phyloP scores from a whole-genome alignment of 2,797 vertebrate species.

The Mycteria americana region DNA sequence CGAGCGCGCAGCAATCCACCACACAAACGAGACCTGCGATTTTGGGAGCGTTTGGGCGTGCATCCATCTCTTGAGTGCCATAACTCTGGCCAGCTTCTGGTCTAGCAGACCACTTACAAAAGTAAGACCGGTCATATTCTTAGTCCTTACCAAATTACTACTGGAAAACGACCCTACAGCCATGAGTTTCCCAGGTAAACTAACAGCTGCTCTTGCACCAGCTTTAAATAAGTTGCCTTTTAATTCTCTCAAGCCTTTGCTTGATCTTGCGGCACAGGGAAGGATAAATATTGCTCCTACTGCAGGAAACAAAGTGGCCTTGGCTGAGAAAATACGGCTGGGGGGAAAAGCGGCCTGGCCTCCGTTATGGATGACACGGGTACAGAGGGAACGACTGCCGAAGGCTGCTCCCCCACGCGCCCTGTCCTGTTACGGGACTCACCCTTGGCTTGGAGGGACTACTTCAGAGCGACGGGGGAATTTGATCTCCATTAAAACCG shows the following conservation, averaged over 20 bases:
- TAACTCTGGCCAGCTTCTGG: background rate
- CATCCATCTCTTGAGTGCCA: background rate
- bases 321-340: background rate
- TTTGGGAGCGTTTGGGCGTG: fast-evolving
- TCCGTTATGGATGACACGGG: background rate
- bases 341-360: background rate
- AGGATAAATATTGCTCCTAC: constrained; percentile 39
- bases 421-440: background rate
- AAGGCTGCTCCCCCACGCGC: background rate
- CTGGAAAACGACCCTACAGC: background rate
- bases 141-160: constrained; percentile 24
- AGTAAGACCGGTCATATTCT: background rate
- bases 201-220: constrained; percentile 28
- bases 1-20: fast-evolving
- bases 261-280: background rate
- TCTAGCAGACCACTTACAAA: background rate
- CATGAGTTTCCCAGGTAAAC: constrained; percentile 53
- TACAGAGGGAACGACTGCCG: fast-evolving
- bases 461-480: background rate
- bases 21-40: background rate
- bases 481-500: background rate
- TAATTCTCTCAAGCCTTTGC: constrained; percentile 20
- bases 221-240: constrained; percentile 55
- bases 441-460: background rate
- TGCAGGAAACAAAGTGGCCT: background rate